Evolutionary conservation across 2,113 vertebrate species (phyloP).

Genomic region (Paralichthys olivaceus): DNA sequence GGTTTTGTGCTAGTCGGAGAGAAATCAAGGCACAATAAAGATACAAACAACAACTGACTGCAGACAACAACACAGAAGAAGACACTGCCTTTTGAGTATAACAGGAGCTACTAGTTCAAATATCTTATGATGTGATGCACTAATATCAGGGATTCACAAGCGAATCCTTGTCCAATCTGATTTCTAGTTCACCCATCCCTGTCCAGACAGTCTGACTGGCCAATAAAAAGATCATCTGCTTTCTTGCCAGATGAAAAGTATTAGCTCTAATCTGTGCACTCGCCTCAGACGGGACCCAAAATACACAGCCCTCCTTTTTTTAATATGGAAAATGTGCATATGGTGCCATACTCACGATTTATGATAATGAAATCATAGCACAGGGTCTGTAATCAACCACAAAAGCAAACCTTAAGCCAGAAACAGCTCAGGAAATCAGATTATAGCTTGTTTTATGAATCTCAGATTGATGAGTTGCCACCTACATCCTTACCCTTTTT

Average conservation of each 20-base stretch:
- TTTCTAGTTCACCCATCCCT: not conserved
- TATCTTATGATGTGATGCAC: constrained; percentile 6
- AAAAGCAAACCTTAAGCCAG: not conserved
- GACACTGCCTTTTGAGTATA: constrained; percentile 13
- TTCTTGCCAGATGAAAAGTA: constrained; percentile 67
- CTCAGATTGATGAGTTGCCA: not conserved
- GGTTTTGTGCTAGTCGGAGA: not conserved
- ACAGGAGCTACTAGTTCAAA: constrained; percentile 10
- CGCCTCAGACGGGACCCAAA: constrained; percentile 41
- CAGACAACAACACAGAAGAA: not conserved
- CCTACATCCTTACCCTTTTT: not conserved
- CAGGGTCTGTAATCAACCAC: constrained; percentile 15
- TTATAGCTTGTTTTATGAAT: not conserved
- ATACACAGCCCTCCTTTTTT: constrained; percentile 49
- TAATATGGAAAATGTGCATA: constrained; percentile 74
- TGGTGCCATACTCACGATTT: constrained; percentile 49
- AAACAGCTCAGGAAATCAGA: constrained; percentile 15
- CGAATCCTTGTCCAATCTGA: constrained; percentile 11
- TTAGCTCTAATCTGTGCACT: constrained; percentile 64
- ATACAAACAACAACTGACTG: not conserved
- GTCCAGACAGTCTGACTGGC: constrained; percentile 37
- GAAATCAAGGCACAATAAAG: constrained; percentile 10
- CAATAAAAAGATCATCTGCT: constrained; percentile 52
- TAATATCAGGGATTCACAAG: constrained; percentile 38
- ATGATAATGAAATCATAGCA: constrained; percentile 58